These are phyloP conservation scores for Heliconius hewitsoni DNA, from an alignment of 1,140 invertebrate genomes.

Conservation along the genomic window DNA sequence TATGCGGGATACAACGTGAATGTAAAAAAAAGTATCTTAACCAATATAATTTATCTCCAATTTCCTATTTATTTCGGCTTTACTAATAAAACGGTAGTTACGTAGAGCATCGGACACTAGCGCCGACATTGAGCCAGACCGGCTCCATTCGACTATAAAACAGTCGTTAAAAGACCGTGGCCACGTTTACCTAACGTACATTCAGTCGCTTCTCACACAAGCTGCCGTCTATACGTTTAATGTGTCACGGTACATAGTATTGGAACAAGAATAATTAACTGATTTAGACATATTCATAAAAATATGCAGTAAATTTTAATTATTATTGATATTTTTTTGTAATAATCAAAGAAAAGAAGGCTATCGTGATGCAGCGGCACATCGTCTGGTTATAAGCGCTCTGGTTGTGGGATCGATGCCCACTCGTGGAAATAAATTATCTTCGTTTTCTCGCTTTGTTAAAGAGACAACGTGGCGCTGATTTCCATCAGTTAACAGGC, in stretches of 20 bases:
- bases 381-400: no score
- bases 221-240: slow-evolving; percentile 14
- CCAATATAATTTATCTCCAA: not conserved
- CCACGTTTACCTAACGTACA: slow-evolving; percentile 35
- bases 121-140: slow-evolving; percentile 52
- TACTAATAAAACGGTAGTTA: slow-evolving; percentile 15
- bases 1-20: no score
- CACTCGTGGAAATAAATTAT: no score
- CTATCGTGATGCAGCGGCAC: no score
- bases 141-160: slow-evolving; percentile 53
- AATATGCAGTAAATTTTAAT: not conserved
- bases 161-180: slow-evolving; percentile 40
- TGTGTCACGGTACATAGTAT: slow-evolving; percentile 21
- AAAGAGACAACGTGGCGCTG: no score
- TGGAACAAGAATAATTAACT: not conserved
- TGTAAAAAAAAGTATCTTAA: not conserved
- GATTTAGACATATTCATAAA: not conserved
- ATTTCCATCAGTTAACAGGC: no score
- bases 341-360: no score
- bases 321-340: not conserved
- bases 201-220: slow-evolving; percentile 18
- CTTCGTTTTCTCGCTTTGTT: no score
- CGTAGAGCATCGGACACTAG: slow-evolving; percentile 20
- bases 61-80: not conserved
- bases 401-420: no score